These are phyloP conservation scores for Lithophane leautieri DNA, from an alignment of 2,888 invertebrate species.

Conservation along the genomic window DNA sequence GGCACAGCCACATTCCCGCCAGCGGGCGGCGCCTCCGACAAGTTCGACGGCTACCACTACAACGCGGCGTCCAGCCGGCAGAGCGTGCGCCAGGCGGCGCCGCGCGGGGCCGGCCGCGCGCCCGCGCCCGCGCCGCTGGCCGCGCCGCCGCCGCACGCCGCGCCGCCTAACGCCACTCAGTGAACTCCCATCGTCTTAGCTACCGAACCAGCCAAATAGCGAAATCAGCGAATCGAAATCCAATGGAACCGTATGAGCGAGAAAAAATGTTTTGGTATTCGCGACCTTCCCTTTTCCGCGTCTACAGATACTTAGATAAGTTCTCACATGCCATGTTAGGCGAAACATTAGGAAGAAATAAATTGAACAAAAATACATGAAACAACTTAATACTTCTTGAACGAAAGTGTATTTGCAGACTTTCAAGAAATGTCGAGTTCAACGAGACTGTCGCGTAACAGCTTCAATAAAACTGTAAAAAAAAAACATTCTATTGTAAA, in stretches of 20 bases:
- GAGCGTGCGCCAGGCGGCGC: constrained; percentile 81
- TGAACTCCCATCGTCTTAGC: constrained; percentile 47
- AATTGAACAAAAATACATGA: background rate
- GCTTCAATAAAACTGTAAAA: constrained; percentile 35
- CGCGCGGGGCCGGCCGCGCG: constrained; percentile 72
- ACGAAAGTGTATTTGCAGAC: constrained; percentile 1
- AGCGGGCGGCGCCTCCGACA: constrained; percentile 74
- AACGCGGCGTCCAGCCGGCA: constrained; percentile 87
- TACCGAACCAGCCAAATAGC: constrained; percentile 7
- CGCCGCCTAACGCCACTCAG: constrained; percentile 76
- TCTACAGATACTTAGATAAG: background rate
- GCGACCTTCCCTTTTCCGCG: background rate
- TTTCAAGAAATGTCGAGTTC: constrained; percentile 22
- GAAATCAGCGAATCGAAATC: background rate
- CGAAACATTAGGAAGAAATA: background rate
- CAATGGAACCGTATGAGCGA: background rate
- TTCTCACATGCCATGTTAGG: background rate
- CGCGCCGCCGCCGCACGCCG: constrained; percentile 72
- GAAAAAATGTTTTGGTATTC: background rate
- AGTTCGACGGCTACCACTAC: constrained; percentile 88
- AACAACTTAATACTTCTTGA: constrained; percentile 41
- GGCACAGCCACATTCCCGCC: constrained; percentile 86
- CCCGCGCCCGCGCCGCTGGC: constrained; percentile 71
- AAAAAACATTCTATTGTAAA: constrained; percentile 55
- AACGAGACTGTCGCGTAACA: constrained; percentile 22